Evolutionary conservation across 2,113 vertebrate species (phyloP).

Genomic region (Pycnonotus jocosus): DNA sequence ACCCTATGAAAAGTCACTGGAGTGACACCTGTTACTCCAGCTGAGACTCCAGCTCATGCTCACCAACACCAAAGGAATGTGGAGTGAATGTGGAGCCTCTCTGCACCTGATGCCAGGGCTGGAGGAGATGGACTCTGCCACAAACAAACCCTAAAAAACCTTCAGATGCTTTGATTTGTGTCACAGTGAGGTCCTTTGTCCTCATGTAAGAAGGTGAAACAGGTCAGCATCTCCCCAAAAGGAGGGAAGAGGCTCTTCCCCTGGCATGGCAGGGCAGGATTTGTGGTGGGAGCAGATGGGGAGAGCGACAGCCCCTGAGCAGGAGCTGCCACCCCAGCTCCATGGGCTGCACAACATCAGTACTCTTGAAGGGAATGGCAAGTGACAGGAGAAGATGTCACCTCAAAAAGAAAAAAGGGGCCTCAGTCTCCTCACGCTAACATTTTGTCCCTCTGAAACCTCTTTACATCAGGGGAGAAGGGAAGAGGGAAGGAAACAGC

Average conservation of each 20-base stretch:
- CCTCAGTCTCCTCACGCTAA: neutral
- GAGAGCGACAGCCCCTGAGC: neutral
- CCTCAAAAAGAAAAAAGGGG: neutral
- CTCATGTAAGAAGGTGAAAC: neutral
- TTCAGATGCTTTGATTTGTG: neutral
- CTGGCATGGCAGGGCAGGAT: neutral
- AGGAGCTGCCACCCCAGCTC: neutral
- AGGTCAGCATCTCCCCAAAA: neutral
- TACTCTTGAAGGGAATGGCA: neutral
- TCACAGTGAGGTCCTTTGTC: neutral
- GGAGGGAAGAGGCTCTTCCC: neutral
- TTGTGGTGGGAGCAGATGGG: neutral
- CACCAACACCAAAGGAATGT: neutral
- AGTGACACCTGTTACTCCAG: neutral
- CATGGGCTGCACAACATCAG: accelerated
- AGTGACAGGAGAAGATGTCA: neutral
- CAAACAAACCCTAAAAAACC: neutral
- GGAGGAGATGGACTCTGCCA: neutral
- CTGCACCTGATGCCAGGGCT: neutral
- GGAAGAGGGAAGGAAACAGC: neutral
- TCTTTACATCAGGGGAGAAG: neutral
- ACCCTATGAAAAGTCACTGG: neutral
- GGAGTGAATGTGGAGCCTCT: neutral
- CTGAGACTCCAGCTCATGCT: neutral
- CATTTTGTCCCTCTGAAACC: neutral